Conservation (phyloP, 2,113 vertebrate species). For the Anguilla japonica region DNA sequence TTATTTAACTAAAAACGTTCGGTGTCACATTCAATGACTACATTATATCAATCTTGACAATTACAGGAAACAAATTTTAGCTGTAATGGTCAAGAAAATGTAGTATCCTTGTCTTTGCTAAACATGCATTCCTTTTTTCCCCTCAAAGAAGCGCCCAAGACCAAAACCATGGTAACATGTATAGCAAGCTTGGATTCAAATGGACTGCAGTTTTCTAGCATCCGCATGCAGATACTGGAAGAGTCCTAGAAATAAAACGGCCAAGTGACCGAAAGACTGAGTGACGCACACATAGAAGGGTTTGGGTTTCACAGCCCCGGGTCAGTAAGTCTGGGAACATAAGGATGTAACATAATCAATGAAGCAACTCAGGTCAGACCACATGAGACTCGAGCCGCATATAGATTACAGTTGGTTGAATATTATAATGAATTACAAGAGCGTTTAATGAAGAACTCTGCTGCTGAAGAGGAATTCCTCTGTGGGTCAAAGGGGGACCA, state of each 20-base stretch:
- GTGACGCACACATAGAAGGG: neutral
- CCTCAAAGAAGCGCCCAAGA: neutral
- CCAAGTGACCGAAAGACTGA: neutral
- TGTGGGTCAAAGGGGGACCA: neutral
- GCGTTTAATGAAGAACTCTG: neutral
- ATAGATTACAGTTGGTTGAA: neutral
- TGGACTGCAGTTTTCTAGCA: neutral
- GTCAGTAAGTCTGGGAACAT: neutral
- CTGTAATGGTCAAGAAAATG: neutral
- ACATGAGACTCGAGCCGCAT: neutral
- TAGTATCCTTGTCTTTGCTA: neutral
- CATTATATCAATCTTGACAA: neutral
- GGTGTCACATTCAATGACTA: neutral
- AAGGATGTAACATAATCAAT: conserved; percentile 6
- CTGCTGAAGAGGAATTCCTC: neutral
- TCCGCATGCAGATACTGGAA: neutral
- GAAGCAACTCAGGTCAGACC: neutral
- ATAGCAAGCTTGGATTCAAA: neutral
- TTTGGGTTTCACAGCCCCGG: neutral
- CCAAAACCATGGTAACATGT: neutral
- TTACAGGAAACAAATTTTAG: neutral
- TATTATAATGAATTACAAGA: neutral
- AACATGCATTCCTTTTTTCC: neutral
- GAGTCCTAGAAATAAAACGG: neutral
- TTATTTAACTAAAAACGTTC: neutral